Evolutionary conservation across 1,140 invertebrate genomes (phyloP), one percentile per base, ranked within the genome.

Genomic region (Mizuhopecten yessoensis): DNA sequence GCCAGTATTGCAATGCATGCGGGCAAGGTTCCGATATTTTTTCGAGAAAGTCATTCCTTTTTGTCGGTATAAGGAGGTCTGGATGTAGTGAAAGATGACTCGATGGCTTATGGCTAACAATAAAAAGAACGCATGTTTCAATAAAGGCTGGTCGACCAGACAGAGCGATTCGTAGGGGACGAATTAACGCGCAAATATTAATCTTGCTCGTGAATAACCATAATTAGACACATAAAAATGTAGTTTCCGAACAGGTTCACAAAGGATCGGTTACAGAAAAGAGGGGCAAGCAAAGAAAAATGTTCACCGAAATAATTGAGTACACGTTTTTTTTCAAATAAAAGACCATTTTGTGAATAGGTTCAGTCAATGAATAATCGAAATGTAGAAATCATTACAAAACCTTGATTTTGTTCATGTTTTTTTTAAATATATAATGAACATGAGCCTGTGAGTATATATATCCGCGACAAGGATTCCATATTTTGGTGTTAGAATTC

Each of bases 31-130:
- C 29, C 57, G n/a, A 23, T 29, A 75, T n/a, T 57, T 75, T 75
- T 75, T 75, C 29, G 57, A n/a, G n/a, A n/a, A 75, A 75, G 57
- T 75, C 57, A 75, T 75, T 75, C 57, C 57, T 75, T 75, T 75
- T 75, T 75, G 57, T 75, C 57, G 57, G 23, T n/a, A 75, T 75
- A 75, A 75, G 57, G 57, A 75, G 57, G 57, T 75, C 57, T 75
- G 57, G 23, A 29, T 5, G 57, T 29, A 75, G 57, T 75, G 57
- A 75, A 75, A 29, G 57, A 75, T 75, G 57, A 75, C 57, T 75
- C 23, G 57, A 75, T 75, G 57, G 57, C 57, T 75, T 75, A 75
- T 75, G 57, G 57, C 57, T 75, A 75, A 75, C 57, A 75, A 75
- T 75, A 75, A 75, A 75, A 75, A 75, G 57, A 75, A 29, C 13